Evolutionary conservation across 64 coral and sea anemone genomes (phyloP).

Genomic region (Stichodactyla helianthus): DNA sequence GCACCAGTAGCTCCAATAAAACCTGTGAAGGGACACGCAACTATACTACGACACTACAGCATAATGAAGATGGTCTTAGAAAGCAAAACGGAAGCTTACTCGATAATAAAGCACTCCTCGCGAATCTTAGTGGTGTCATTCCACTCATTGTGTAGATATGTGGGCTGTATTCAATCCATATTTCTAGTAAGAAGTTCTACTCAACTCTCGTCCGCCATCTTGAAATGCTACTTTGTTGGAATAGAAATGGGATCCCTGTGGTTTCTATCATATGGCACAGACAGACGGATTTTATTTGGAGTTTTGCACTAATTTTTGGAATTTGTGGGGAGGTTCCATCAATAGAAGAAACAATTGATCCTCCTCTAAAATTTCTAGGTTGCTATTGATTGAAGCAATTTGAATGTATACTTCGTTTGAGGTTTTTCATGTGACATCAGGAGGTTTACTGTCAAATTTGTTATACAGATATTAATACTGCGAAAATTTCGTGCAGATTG

Average conservation of each 20-base stretch:
- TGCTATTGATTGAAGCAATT: no score
- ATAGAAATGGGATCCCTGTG: slow-evolving; percentile 9
- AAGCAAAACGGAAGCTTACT: not conserved
- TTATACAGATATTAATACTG: no score
- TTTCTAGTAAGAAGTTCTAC: not conserved
- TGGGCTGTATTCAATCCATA: not conserved
- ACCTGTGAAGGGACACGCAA: not conserved
- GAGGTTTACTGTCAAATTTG: no score
- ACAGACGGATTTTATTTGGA: no score
- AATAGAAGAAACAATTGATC: no score
- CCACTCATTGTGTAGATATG: not conserved
- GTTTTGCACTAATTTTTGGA: no score
- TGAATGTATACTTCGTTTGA: no score
- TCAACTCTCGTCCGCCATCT: not conserved
- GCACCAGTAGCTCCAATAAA: slow-evolving; percentile 44
- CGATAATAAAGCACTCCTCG: not conserved
- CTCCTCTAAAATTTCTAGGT: no score
- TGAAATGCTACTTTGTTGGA: not conserved
- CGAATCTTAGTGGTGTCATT: slow-evolving; percentile 11
- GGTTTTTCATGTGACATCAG: no score
- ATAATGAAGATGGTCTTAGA: not conserved
- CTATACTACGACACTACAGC: not conserved
- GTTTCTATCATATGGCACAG: not conserved
- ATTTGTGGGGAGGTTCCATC: not conserved
- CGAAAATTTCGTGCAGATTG: no score